Percentiles rank a stretch among this genome's conserved stretches.
phyloP scores from a whole-genome alignment of 92 coral and sea anemone genomes.

The Umimayanthus chanpuru region DNA sequence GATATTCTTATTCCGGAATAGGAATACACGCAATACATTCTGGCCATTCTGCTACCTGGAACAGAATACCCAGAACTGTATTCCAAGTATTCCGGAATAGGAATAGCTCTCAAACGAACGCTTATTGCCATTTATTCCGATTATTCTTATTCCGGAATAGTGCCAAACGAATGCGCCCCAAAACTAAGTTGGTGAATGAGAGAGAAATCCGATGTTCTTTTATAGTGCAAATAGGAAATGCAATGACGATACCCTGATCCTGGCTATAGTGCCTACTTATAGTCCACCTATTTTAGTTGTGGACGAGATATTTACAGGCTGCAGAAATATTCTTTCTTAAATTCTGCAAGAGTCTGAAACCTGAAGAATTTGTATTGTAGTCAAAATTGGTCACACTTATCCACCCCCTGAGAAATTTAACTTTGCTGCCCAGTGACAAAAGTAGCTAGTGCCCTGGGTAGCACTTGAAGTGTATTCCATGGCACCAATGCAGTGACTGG shows the following conservation, averaged over 20 bases:
- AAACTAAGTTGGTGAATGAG: slow-evolving; percentile 11
- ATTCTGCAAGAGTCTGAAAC: slow-evolving; percentile 26
- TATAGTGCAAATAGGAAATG: not conserved
- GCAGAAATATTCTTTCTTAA: slow-evolving; percentile 9
- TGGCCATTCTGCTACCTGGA: no score
- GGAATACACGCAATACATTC: no score
- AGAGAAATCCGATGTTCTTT: not conserved
- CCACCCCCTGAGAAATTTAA: slow-evolving; percentile 35
- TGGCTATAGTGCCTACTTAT: slow-evolving; percentile 10
- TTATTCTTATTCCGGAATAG: no score
- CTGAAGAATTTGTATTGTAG: slow-evolving; percentile 34
- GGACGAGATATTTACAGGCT: not conserved
- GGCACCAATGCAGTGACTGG: slow-evolving; percentile 29
- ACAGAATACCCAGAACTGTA: no score
- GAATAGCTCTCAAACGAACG: no score
- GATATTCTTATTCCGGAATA: no score
- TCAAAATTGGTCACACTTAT: slow-evolving; percentile 36
- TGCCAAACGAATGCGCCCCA: no score
- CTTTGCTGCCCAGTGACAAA: slow-evolving; percentile 31
- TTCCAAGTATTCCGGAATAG: no score
- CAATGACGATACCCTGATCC: slow-evolving; percentile 8
- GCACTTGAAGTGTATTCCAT: slow-evolving; percentile 36
- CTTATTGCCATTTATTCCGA: no score
- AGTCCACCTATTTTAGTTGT: slow-evolving; percentile 21
- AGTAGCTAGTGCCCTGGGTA: slow-evolving; percentile 37